A percentile compares a stretch with the other conserved stretches of the same genome.
Conservation (phyloP, 2,113 vertebrate genomes). For the Globicephala melas region DNA sequence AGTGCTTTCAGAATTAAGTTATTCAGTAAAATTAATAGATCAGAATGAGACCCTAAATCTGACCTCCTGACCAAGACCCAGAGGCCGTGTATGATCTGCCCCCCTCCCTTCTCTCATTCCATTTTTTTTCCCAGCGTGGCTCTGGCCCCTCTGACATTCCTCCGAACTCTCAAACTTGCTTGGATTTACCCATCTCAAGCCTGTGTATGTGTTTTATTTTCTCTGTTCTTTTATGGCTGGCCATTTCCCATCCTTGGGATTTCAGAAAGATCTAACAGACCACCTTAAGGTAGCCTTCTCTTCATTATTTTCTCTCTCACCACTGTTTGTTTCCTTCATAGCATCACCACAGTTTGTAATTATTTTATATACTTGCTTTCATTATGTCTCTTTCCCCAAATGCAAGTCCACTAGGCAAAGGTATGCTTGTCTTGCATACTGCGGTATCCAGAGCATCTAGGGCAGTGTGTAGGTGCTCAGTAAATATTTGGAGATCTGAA, state of each 20-base stretch:
- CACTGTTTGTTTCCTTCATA: not conserved
- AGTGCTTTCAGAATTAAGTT: not conserved
- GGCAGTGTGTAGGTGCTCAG: not conserved
- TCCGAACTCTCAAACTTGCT: not conserved
- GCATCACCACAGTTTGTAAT: not conserved
- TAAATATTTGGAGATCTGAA: not conserved
- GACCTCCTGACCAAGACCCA: not conserved
- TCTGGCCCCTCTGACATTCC: not conserved
- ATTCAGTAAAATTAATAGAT: not conserved
- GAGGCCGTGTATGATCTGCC: not conserved
- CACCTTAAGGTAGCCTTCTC: not conserved
- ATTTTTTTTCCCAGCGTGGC: not conserved
- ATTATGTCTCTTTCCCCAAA: not conserved
- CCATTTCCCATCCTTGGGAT: not conserved
- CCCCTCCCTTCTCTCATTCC: not conserved
- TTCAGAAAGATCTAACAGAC: not conserved
- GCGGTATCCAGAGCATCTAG: too few species aligned
- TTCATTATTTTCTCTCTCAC: not conserved
- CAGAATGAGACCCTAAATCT: not conserved
- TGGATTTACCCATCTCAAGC: not conserved
- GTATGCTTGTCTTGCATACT: not conserved
- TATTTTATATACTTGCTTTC: not conserved
- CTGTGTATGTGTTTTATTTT: not conserved
- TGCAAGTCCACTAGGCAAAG: not conserved
- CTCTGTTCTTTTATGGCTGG: not conserved